Evolutionary conservation across 2,888 invertebrate genomes (phyloP), one percentile per base, ranked within the genome.

Genomic region (Sesamia inferens): DNA sequence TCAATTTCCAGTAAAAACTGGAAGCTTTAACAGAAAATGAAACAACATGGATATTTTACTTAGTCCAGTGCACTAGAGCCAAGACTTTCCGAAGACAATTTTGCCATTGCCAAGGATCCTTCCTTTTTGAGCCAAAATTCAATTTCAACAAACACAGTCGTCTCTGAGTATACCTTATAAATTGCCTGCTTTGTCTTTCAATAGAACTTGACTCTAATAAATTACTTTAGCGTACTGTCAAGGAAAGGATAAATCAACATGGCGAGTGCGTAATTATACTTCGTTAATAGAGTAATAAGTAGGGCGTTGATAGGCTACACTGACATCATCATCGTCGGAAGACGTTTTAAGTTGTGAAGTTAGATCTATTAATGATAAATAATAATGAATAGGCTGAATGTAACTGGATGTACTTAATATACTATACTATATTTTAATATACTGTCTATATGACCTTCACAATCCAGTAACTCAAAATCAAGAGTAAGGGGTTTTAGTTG

Each of bases 251-350:
- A 68, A 22, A 61, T 79, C 64, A 59, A 68, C 39, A 65, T 65
- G 63, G 47, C 73, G 61, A 63, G 22, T 69, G 58, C 68, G 63
- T 75, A 59, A 85, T 86, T 78, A 78, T 80, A 80, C 66, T 83
- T 78, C 55, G 68, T 81, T 83, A 85, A 69, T 68, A 79, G 65
- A 71, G 74, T 75, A 65, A 61, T 61, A 69, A 65, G 63, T 61
- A 69, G 63, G 3, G 2, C 24, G 73, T 61, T 71, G 76, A 74
- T 67, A 57, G 63, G n/a, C 42, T 70, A 78, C 64, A 68, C 58
- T 87, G 88, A 87, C 85, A 85, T 87, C 85, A 86, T 74, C 72
- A 61, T 64, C 71, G 58, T 51, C 16, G 48, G 57, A 79, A 65
- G 61, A 61, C 13, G 11, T 48, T 31, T 48, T 22, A 19, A 44